Percentiles rank a stretch among this genome's conserved stretches.
These are phyloP conservation scores for Xenentodon cancila DNA, from an alignment of 2,797 vertebrate species.

Conservation along the genomic window DNA sequence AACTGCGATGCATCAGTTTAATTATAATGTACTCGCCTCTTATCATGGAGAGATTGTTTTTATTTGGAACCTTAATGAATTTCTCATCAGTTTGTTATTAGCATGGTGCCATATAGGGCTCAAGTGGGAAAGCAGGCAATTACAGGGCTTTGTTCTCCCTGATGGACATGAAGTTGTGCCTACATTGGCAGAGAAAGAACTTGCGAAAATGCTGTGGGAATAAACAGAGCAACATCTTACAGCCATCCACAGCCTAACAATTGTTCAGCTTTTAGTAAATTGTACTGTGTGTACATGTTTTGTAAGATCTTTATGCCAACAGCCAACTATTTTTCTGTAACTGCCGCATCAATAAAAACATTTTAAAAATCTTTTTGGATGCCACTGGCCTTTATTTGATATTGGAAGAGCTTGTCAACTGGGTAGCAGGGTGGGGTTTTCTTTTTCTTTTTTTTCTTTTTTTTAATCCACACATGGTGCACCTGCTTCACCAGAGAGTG, in stretches of 20 bases:
- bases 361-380: background rate
- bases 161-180: constrained; percentile 74
- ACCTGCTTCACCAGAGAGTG: no score
- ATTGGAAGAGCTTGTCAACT: no score
- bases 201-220: constrained; percentile 48
- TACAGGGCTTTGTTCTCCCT: constrained; percentile 76
- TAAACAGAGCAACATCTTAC: constrained; percentile 46
- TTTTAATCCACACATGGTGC: no score
- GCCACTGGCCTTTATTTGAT: no score
- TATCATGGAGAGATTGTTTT: constrained; percentile 81
- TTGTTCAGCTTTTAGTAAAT: constrained; percentile 28
- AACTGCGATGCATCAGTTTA: constrained; percentile 80
- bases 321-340: constrained; percentile 36
- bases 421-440: no score
- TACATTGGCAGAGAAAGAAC: constrained; percentile 63
- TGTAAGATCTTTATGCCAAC: constrained; percentile 46
- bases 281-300: constrained; percentile 15
- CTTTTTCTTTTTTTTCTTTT: no score
- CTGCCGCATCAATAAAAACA: constrained; percentile 21
- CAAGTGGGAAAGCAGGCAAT: constrained; percentile 76
- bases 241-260: constrained; percentile 37
- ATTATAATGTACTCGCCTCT: constrained; percentile 79
- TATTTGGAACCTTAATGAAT: constrained; percentile 83
- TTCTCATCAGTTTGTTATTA: constrained; percentile 86
- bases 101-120: constrained; percentile 75